These are phyloP conservation scores for Caenorhabditis afra DNA, from an alignment of 2,888 invertebrate genomes.

Conservation along the genomic window DNA sequence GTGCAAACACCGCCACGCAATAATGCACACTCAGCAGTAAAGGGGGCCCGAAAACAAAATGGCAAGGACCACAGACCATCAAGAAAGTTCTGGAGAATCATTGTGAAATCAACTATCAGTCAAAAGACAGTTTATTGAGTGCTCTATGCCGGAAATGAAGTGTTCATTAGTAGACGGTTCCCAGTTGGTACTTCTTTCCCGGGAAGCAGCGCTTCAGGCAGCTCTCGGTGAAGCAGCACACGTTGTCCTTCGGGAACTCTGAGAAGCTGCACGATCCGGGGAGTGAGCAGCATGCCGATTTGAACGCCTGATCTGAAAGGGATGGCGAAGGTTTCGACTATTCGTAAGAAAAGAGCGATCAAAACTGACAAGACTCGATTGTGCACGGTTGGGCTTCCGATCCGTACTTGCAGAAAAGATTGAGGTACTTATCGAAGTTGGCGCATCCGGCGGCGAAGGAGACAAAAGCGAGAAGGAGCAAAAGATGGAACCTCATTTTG, in stretches of 20 bases:
- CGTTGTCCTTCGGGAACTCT: constrained; percentile 59
- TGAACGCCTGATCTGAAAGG: constrained; percentile 40
- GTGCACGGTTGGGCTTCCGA: constrained; percentile 62
- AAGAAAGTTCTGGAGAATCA: constrained; percentile 5
- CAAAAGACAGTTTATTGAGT: too few relatives aligned
- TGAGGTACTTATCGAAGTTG: constrained; percentile 64
- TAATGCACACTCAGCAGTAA: background rate
- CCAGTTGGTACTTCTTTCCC: constrained; percentile 72
- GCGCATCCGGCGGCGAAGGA: constrained; percentile 34
- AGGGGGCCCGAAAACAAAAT: too few relatives aligned
- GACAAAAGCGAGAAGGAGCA: constrained; percentile 21
- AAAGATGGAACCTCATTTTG: constrained; percentile 29
- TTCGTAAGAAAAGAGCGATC: background rate
- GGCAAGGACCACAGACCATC: background rate
- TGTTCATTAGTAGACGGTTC: constrained; percentile 70
- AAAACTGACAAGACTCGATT: constrained; percentile 41
- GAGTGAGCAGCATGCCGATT: constrained; percentile 46
- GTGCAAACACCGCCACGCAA: constrained; percentile 23
- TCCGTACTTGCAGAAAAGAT: constrained; percentile 68
- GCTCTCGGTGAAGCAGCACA: constrained; percentile 75
- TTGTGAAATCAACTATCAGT: too few relatives aligned
- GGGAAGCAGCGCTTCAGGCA: constrained; percentile 77
- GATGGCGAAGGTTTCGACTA: too few relatives aligned
- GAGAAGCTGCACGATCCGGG: constrained; percentile 45
- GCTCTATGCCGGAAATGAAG: background rate